phyloP scores from a whole-genome alignment of 2,888 invertebrate genomes.

The Mesochorus sp. region DNA sequence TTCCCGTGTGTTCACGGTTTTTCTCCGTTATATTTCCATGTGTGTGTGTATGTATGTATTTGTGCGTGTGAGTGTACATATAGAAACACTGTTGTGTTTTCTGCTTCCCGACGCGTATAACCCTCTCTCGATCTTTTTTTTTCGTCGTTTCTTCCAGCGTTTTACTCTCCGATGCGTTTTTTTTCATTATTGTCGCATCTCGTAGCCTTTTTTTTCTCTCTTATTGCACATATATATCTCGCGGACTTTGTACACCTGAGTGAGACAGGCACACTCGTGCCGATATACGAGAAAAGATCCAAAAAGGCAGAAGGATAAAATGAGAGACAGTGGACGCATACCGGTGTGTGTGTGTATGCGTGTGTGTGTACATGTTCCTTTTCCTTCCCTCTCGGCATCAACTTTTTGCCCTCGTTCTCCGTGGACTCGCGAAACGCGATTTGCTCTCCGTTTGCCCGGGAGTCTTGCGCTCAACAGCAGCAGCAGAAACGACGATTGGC shows the following conservation, averaged over 20 bases:
- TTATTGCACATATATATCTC: too few relatives aligned
- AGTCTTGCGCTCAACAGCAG: constrained; percentile 50
- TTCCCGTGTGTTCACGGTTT: constrained; percentile 65
- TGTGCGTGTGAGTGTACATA: not conserved
- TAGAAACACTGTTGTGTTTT: constrained; percentile 17
- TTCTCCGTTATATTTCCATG: constrained; percentile 30
- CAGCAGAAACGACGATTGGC: constrained; percentile 46
- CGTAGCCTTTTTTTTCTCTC: constrained; percentile 26
- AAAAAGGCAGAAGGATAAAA: not conserved
- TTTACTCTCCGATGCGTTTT: constrained; percentile 40
- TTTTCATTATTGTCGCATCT: constrained; percentile 38
- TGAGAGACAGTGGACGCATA: constrained; percentile 14
- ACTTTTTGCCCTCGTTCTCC: constrained; percentile 61
- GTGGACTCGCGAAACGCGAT: constrained; percentile 33
- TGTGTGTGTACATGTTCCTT: constrained; percentile 7
- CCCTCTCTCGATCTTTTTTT: constrained; percentile 6
- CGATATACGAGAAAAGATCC: not conserved
- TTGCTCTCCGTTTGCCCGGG: constrained; percentile 1
- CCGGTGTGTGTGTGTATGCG: constrained; percentile 6
- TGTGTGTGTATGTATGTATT: not conserved
- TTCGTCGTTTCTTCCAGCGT: constrained; percentile 39
- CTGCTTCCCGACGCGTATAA: constrained; percentile 27
- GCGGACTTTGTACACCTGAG: constrained; percentile 12
- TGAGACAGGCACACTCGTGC: constrained; percentile 25
- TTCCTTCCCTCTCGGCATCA: constrained; percentile 50